Conservation (phyloP, 2,797 vertebrate genomes). For the Xiphorhynchus erythropygius region DNA sequence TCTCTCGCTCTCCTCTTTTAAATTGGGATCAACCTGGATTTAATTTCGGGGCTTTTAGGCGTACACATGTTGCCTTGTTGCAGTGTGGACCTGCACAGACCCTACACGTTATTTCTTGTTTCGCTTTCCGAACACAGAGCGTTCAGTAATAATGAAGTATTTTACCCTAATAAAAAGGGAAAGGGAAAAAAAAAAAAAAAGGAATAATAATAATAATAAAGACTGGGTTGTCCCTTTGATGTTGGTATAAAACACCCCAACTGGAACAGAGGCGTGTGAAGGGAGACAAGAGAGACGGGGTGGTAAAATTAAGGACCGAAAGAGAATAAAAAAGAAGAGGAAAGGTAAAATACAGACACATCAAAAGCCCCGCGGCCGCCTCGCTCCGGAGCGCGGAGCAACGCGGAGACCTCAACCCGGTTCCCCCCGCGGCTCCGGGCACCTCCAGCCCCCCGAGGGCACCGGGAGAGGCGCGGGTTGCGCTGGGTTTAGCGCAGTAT, state of each 20-base stretch:
- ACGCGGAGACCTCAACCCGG: neutral
- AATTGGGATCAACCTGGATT: conserved; percentile 28
- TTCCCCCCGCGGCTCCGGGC: neutral
- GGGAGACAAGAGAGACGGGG: neutral
- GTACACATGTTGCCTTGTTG: neutral
- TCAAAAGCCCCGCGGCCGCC: neutral
- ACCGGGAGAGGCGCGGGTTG: neutral
- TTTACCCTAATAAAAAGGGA: conserved; percentile 30
- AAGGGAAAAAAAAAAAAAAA: neutral
- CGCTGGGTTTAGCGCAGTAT: fast-evolving
- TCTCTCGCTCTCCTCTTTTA: conserved; percentile 10
- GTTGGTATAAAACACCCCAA: conserved; percentile 17
- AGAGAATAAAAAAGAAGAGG: too few relatives aligned
- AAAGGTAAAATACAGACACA: neutral
- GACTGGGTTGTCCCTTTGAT: conserved; percentile 31
- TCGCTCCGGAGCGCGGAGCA: neutral
- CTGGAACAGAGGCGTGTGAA: neutral
- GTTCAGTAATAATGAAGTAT: conserved; percentile 21
- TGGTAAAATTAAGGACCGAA: neutral
- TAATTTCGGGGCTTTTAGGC: conserved; percentile 28
- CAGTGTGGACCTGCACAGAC: neutral
- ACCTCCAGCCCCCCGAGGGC: neutral
- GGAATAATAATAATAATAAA: neutral
- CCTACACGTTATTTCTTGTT: conserved; percentile 56
- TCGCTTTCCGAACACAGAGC: conserved; percentile 15